Evolutionary conservation across 2,888 invertebrate species (phyloP).

Genomic region (Aleiodes testaceus): DNA sequence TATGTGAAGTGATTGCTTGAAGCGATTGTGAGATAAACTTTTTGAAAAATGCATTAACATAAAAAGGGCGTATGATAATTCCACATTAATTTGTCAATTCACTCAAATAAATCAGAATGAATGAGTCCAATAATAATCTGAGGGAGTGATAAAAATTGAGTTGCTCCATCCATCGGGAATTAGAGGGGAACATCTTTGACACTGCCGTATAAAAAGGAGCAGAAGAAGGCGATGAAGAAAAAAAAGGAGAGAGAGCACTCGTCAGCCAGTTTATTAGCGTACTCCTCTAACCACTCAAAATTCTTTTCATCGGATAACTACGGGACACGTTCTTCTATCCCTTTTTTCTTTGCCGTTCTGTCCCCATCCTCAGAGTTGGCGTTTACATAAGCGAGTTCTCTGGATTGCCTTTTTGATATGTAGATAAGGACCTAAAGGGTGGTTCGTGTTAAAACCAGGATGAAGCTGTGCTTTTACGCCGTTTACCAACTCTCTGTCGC

Average conservation of each 20-base stretch:
- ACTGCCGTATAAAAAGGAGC: slow-evolving; percentile 29
- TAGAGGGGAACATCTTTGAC: slow-evolving; percentile 19
- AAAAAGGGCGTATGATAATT: no score
- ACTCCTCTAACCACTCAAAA: slow-evolving; percentile 66
- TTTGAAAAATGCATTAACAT: no score
- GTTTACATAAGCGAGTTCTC: slow-evolving; percentile 73
- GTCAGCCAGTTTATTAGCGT: slow-evolving; percentile 71
- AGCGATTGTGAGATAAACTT: no score
- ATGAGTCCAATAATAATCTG: no score
- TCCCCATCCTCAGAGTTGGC: slow-evolving; percentile 50
- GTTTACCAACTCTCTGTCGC: slow-evolving; percentile 62
- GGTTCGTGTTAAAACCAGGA: slow-evolving; percentile 42
- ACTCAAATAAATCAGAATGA: not conserved
- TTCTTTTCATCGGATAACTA: slow-evolving; percentile 71
- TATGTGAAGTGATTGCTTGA: no score
- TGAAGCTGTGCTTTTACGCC: slow-evolving; percentile 67
- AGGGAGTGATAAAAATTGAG: no score
- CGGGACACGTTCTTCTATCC: slow-evolving; percentile 41
- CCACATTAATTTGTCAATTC: slow-evolving; percentile 20
- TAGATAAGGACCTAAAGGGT: slow-evolving; percentile 67
- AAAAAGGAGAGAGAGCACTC: slow-evolving; percentile 48
- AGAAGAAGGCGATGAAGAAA: slow-evolving; percentile 50
- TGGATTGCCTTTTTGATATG: slow-evolving; percentile 74
- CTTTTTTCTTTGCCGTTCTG: slow-evolving; percentile 22
- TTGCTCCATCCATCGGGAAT: slow-evolving; percentile 29